These are phyloP conservation scores for Alcedo atthis DNA, from an alignment of 2,797 vertebrate genomes.

Conservation along the genomic window DNA sequence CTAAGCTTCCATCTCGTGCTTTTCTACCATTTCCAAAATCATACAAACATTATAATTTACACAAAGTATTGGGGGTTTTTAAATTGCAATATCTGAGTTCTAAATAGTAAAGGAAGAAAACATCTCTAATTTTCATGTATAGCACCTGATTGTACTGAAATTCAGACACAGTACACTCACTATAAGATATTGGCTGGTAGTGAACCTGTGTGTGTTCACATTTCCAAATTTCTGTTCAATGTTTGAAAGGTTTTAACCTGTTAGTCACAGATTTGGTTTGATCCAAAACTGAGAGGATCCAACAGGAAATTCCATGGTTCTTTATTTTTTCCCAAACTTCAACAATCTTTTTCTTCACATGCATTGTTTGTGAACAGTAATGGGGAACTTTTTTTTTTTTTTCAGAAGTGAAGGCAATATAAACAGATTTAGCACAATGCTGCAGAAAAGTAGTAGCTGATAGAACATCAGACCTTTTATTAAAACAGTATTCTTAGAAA, in stretches of 20 bases:
- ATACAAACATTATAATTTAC: neutral
- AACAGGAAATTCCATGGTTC: neutral
- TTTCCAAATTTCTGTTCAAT: neutral
- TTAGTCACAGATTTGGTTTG: neutral
- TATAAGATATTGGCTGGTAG: neutral
- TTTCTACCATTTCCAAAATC: neutral
- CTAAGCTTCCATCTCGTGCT: neutral
- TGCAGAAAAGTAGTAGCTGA: neutral
- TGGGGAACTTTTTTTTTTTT: neutral
- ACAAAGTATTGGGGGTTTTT: neutral
- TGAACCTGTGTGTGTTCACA: neutral
- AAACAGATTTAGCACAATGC: slow-evolving; percentile 8
- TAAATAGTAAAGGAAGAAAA: neutral
- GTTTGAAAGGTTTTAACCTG: neutral
- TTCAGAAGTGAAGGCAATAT: neutral
- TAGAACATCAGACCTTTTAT: slow-evolving; percentile 39
- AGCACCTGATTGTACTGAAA: neutral
- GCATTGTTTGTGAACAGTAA: neutral
- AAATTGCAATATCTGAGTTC: neutral
- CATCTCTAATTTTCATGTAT: neutral
- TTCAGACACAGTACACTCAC: neutral
- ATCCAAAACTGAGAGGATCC: neutral
- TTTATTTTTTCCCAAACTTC: neutral
- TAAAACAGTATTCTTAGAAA: slow-evolving; percentile 59
- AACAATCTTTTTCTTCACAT: neutral